Percentiles rank a stretch among this genome's conserved stretches.
These are phyloP conservation scores for Aptenodytes patagonicus DNA, from an alignment of 2,113 vertebrate genomes.

Conservation along the genomic window DNA sequence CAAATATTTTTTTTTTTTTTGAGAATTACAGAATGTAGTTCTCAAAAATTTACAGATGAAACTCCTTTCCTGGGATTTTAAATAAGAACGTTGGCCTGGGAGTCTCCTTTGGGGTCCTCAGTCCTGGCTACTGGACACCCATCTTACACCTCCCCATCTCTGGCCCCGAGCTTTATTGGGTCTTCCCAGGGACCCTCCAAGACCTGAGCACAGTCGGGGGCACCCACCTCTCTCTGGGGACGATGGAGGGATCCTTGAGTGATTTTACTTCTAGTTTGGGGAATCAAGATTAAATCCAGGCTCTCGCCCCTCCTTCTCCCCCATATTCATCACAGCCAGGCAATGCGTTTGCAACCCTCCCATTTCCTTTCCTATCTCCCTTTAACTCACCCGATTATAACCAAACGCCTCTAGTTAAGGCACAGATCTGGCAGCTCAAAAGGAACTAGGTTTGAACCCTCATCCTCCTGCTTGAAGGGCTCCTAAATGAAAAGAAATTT, in stretches of 20 bases:
- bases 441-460: not conserved
- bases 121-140: not conserved
- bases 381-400: not conserved
- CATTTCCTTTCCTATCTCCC: not conserved
- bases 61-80: not conserved
- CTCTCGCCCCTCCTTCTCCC: not conserved
- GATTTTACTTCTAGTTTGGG: not conserved
- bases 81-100: fast-evolving
- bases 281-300: not conserved
- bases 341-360: not conserved
- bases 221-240: not conserved
- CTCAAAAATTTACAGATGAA: not conserved
- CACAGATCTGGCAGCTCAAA: not conserved
- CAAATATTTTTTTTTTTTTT: not conserved
- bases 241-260: not conserved
- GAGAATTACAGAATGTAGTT: not conserved
- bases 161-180: not conserved
- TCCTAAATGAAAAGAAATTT: not conserved
- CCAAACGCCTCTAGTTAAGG: not conserved
- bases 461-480: not conserved
- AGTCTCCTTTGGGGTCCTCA: not conserved
- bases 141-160: not conserved
- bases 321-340: not conserved
- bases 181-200: not conserved
- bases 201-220: not conserved